These are phyloP conservation scores for Cyprinodon diabolis DNA, from an alignment of 2,797 vertebrate genomes.

Conservation along the genomic window DNA sequence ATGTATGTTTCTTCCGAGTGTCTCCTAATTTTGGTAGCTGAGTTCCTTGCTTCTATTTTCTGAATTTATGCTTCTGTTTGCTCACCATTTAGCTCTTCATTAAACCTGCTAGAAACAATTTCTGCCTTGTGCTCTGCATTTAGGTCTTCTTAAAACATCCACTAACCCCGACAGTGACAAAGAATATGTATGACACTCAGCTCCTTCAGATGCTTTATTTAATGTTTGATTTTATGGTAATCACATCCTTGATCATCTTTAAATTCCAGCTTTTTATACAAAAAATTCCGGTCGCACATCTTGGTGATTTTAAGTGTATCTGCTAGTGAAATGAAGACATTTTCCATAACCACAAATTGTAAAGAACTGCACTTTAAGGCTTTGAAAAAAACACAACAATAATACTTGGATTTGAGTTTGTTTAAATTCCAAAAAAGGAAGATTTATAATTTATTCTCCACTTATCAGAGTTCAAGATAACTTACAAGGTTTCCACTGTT, in stretches of 20 bases:
- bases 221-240: background rate
- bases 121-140: no score
- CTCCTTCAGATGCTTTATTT: background rate
- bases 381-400: constrained; percentile 42
- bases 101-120: no score
- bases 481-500: background rate
- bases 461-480: constrained; percentile 21
- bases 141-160: no score
- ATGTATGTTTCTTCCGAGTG: no score
- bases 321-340: constrained; percentile 19
- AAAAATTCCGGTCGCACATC: background rate
- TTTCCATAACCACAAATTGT: constrained; percentile 18
- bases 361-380: background rate
- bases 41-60: no score
- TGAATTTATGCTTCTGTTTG: no score
- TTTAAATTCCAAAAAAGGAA: constrained; percentile 36
- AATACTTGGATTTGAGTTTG: constrained; percentile 37
- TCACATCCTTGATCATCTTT: background rate
- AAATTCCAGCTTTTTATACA: background rate
- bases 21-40: no score
- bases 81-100: no score
- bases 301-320: constrained; percentile 19
- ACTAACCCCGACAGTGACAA: no score
- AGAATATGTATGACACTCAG: no score
- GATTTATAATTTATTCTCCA: constrained; percentile 36